Conservation (phyloP, 1,140 invertebrate species). For the Procambarus virginalis region DNA sequence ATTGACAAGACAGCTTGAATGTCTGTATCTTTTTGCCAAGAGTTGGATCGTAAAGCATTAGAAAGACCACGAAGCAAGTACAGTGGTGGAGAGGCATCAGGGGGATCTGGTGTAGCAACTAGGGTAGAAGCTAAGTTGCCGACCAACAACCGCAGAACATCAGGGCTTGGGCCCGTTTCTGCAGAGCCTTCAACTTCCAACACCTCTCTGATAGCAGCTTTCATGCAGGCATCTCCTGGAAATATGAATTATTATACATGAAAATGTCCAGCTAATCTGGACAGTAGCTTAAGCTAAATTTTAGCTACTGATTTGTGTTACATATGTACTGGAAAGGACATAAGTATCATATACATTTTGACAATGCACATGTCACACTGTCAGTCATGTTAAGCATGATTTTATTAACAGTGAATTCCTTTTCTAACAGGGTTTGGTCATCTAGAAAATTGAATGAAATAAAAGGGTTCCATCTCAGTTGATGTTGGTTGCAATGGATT, state of each 20-base stretch:
- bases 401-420: too few relatives aligned
- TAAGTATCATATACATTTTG: too few relatives aligned
- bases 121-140: conserved; percentile 87
- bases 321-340: too few relatives aligned
- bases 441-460: too few relatives aligned
- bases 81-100: conserved; percentile 76
- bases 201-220: conserved; percentile 87
- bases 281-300: too few relatives aligned
- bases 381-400: too few relatives aligned
- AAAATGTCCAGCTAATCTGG: too few relatives aligned
- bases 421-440: too few relatives aligned
- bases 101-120: conserved; percentile 83
- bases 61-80: conserved; percentile 85
- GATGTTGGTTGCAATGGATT: too few relatives aligned
- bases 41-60: conserved; percentile 83
- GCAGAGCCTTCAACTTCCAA: conserved; percentile 85
- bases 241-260: background rate
- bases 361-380: too few relatives aligned
- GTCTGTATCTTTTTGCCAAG: conserved; percentile 80
- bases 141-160: conserved; percentile 79
- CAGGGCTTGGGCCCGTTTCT: conserved; percentile 84
- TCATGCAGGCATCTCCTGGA: conserved; percentile 93
- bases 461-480: too few relatives aligned
- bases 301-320: too few relatives aligned
- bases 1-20: conserved; percentile 79